These are phyloP conservation scores for Sweltsa coloradensis DNA, from an alignment of 1,140 invertebrate species.

Conservation along the genomic window DNA sequence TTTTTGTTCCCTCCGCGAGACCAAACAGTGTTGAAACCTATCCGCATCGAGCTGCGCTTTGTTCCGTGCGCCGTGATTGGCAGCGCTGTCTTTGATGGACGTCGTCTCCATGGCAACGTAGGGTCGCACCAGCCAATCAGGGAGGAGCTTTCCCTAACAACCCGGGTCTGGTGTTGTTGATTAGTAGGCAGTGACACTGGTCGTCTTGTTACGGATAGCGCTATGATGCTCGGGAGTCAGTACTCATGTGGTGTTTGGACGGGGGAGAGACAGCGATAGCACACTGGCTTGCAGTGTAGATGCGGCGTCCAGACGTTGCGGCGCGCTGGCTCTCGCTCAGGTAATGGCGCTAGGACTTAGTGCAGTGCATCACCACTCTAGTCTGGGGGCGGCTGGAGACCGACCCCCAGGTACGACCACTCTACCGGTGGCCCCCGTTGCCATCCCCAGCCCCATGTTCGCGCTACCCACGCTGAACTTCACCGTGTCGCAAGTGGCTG, in stretches of 20 bases:
- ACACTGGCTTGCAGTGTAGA: neutral
- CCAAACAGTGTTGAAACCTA: constrained; percentile 13
- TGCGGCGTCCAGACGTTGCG: constrained; percentile 28
- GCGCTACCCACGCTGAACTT: constrained; percentile 82
- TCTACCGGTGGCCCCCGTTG: constrained; percentile 36
- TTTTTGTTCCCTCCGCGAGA: neutral
- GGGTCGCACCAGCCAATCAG: constrained; percentile 9
- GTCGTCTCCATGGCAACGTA: constrained; percentile 9
- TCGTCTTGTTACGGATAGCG: constrained; percentile 4
- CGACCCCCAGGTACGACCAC: constrained; percentile 11
- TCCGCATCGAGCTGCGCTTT: constrained; percentile 2
- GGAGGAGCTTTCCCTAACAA: neutral
- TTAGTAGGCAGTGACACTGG: constrained; percentile 10
- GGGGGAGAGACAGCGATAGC: neutral
- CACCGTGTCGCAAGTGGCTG: constrained; percentile 86
- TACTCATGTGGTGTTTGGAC: no score
- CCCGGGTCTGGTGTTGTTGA: constrained; percentile 1
- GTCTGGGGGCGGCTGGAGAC: neutral
- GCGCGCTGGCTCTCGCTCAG: constrained; percentile 31
- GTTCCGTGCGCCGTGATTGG: constrained; percentile 4
- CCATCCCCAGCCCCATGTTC: constrained; percentile 67
- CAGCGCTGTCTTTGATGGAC: constrained; percentile 7
- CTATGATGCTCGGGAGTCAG: neutral
- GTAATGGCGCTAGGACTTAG: constrained; percentile 3
- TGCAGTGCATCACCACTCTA: constrained; percentile 5